These are phyloP conservation scores for Limnephilus lunatus DNA, from an alignment of 2,888 invertebrate species.

Conservation along the genomic window DNA sequence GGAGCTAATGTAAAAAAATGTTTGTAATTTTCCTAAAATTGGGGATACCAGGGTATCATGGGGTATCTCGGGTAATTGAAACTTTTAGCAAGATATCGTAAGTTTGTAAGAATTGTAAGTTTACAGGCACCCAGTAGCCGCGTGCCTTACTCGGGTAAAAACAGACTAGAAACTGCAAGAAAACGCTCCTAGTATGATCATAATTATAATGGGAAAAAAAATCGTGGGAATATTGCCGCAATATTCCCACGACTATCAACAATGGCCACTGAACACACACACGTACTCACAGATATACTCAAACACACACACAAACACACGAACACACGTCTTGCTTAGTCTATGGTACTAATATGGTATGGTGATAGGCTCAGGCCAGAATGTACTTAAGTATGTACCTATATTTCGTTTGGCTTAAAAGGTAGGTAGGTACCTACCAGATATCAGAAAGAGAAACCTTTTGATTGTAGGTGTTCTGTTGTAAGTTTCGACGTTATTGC, in stretches of 20 bases:
- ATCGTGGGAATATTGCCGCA: conserved; percentile 42
- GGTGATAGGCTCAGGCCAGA: not conserved
- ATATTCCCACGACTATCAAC: not conserved
- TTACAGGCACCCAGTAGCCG: not conserved
- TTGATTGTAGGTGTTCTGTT: not conserved
- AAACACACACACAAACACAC: not conserved
- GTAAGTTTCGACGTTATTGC: not conserved
- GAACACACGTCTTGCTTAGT: not conserved
- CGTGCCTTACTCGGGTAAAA: conserved; percentile 37
- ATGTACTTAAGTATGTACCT: not conserved
- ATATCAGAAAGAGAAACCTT: not conserved
- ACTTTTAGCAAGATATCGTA: not conserved
- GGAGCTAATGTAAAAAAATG: no score
- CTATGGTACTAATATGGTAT: not conserved
- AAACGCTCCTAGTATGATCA: conserved; percentile 2
- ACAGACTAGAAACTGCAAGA: conserved; percentile 26
- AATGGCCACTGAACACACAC: not conserved
- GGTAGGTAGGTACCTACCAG: no score
- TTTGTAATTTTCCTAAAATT: no score
- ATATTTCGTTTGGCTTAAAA: not conserved
- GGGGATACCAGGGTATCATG: no score
- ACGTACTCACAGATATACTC: not conserved
- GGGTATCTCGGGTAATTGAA: not conserved
- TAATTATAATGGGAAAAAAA: conserved; percentile 38
- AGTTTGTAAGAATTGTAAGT: not conserved